Evolutionary conservation across 2,888 invertebrate genomes (phyloP), one percentile per base, ranked within the genome.

Genomic region (Leptarthrus brevirostris): DNA sequence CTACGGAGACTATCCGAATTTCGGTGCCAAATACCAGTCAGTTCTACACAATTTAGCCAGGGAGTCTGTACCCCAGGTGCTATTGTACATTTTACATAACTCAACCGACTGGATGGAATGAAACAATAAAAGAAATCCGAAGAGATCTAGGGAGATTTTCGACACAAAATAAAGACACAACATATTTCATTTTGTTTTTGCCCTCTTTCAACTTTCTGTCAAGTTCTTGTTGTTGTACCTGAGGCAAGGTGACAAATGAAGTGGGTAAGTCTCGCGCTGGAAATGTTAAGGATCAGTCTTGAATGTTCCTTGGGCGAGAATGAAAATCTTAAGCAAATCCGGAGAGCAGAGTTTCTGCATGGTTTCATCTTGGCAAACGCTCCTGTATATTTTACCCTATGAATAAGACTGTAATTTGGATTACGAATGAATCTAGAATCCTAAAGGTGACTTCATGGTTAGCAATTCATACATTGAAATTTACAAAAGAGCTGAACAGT

Each of bases 41-140:
- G 58, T 16, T 34, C 12, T n/a, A 12, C 3, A 40, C n/a, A 40
- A 12, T n/a, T 40, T 40, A 40, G 30, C 30, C 30, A 30, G 30
- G 30, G 30, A 5, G 30, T 30, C 30, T 30, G 3, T 30, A 30
- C 30, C n/a, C 52, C 30, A 30, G 30, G 4, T 30, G 30, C 30
- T n/a, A n/a, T n/a, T 54, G 54, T 26, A 56, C 56, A 56, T 30
- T 56, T 56, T 56, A 26, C 56, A 56, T 56, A 56, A 30, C 30
- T 56, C 30, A 56, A 10, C 56, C 56, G 56, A 6, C 2, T 18
- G 18, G 58, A 58, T 3, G 10, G 18, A 14, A 16, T 20, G 40
- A 36, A 56, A 72, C 69, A 72, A 74, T 74, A 69, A 74, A 69
- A 69, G 40, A 64, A 74, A 74, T 72, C 72, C 72, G 36, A 52